phyloP scores from a whole-genome alignment of 2,888 invertebrate genomes.

The Empis stercorea region DNA sequence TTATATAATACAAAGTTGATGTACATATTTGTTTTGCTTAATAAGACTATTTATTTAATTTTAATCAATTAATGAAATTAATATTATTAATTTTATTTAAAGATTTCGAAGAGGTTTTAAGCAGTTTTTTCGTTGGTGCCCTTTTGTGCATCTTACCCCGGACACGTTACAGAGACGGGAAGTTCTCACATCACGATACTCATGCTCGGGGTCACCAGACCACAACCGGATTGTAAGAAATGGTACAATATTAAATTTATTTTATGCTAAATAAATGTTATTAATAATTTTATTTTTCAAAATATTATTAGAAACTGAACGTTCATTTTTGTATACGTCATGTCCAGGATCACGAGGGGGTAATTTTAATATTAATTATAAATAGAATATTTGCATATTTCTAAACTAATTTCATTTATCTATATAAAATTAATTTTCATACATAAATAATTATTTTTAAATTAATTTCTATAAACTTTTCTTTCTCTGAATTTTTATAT shows the following conservation, averaged over 20 bases:
- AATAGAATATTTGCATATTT: too few relatives aligned
- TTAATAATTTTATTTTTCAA: too few relatives aligned
- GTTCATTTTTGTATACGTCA: conserved; percentile 31
- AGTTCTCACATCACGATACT: conserved; percentile 62
- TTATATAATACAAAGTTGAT: too few relatives aligned
- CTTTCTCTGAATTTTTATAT: too few relatives aligned
- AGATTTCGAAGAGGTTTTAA: conserved; percentile 90
- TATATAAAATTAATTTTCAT: not conserved
- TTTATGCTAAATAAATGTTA: too few relatives aligned
- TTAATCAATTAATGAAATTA: too few relatives aligned
- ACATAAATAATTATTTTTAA: too few relatives aligned
- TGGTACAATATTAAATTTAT: conserved; percentile 40
- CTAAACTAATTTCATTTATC: too few relatives aligned
- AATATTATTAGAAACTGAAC: conserved; percentile 34
- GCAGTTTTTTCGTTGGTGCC: conserved; percentile 82
- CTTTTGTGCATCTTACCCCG: conserved; percentile 56
- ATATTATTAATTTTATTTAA: conserved; percentile 18
- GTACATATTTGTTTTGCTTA: too few relatives aligned
- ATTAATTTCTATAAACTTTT: too few relatives aligned
- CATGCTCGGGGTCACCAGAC: conserved; percentile 66
- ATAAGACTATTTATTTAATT: too few relatives aligned
- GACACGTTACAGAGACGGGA: conserved; percentile 58
- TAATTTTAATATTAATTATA: conserved; percentile 7
- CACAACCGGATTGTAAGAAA: conserved; percentile 55
- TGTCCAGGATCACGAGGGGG: conserved; percentile 31